phyloP scores from a whole-genome alignment of 2,888 invertebrate genomes.

The Diploptera punctata region DNA sequence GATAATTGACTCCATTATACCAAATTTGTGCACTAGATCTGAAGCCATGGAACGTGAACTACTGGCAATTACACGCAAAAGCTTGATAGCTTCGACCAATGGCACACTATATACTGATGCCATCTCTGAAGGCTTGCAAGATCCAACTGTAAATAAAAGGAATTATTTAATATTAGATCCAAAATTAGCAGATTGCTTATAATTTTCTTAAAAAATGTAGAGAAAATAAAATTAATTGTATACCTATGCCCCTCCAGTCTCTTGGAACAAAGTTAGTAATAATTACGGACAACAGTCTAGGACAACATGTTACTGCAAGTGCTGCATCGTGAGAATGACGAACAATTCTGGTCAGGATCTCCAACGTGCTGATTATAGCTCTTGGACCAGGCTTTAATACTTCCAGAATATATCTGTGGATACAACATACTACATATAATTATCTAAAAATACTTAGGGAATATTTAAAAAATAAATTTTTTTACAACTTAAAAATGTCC shows the following conservation, averaged over 20 bases:
- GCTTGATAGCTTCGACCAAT: constrained; percentile 71
- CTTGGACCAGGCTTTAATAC: constrained; percentile 72
- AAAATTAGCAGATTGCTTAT: constrained; percentile 34
- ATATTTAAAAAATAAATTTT: no score
- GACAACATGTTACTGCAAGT: constrained; percentile 66
- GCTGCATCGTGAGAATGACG: constrained; percentile 77
- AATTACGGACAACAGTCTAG: constrained; percentile 65
- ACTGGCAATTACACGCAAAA: constrained; percentile 73
- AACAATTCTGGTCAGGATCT: constrained; percentile 78
- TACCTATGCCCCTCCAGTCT: constrained; percentile 49
- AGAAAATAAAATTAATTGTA: no score
- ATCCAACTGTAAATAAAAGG: constrained; percentile 19
- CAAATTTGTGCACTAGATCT: constrained; percentile 59
- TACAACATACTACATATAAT: no score
- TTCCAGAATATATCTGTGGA: constrained; percentile 78
- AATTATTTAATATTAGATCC: constrained; percentile 20
- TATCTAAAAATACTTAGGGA: no score
- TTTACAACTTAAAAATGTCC: no score
- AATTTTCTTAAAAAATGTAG: not conserved
- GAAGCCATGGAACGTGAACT: constrained; percentile 63
- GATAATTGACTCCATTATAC: constrained; percentile 47
- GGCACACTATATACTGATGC: constrained; percentile 67
- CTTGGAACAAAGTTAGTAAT: constrained; percentile 53
- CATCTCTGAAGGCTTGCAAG: constrained; percentile 36
- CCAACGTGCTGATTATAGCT: constrained; percentile 75